Conservation (phyloP, 2,113 vertebrate species). For the Microcebus jonahi region DNA sequence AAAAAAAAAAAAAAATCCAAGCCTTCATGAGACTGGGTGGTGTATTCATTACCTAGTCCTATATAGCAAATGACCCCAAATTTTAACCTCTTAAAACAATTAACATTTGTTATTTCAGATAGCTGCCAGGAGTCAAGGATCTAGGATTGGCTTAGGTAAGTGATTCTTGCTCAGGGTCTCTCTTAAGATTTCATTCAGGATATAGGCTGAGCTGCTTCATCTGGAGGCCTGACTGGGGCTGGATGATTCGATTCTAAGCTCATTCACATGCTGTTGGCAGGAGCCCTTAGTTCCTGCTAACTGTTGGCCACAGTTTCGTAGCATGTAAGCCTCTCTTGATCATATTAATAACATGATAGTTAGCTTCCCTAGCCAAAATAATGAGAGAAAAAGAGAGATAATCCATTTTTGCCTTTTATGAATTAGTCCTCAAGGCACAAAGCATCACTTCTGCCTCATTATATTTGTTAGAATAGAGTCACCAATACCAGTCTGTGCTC, state of each 20-base stretch:
- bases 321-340: not conserved
- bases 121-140: not conserved
- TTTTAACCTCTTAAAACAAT: not conserved
- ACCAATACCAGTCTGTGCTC: not conserved
- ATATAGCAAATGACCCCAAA: not conserved
- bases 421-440: not conserved
- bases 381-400: not conserved
- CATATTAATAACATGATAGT: not conserved
- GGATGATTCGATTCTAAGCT: not conserved
- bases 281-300: not conserved
- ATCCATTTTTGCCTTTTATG: not conserved
- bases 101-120: not conserved
- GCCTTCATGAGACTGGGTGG: not conserved
- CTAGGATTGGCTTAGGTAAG: not conserved
- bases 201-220: accelerated
- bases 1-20: not conserved
- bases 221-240: not conserved
- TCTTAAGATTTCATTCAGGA: not conserved
- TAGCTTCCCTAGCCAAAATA: not conserved
- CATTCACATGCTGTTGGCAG: not conserved
- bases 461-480: not conserved
- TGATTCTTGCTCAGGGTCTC: not conserved
- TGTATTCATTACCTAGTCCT: not conserved
- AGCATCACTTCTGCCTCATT: not conserved
- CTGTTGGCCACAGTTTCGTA: not conserved